These are phyloP conservation scores for Corydoras maculifer DNA, from an alignment of 2,113 vertebrate species.

Conservation along the genomic window DNA sequence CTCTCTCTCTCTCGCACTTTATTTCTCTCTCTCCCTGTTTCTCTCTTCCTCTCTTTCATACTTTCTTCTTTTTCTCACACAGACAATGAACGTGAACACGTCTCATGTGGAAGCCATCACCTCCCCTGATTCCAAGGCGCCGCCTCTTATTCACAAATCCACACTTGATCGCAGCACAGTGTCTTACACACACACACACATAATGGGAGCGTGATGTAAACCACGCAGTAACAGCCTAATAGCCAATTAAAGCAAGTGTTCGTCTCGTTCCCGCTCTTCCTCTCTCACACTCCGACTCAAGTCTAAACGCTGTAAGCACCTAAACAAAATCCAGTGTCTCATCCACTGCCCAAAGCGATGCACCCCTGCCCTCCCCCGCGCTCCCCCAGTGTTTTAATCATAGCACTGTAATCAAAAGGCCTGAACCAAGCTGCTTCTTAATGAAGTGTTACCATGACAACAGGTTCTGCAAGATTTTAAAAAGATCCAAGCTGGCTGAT, in stretches of 20 bases:
- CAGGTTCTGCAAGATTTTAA: conserved; percentile 38
- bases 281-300: conserved; percentile 4
- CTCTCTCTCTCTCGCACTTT: background rate
- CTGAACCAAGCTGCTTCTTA: conserved; percentile 54
- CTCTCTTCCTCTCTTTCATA: background rate
- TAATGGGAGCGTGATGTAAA: too few relatives aligned
- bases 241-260: too few relatives aligned
- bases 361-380: background rate
- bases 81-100: background rate
- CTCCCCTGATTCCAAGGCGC: too few relatives aligned
- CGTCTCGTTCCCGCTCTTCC: conserved; percentile 25
- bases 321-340: too few relatives aligned
- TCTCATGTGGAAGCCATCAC: too few relatives aligned
- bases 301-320: too few relatives aligned
- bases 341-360: too few relatives aligned
- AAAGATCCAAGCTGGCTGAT: conserved; percentile 26
- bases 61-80: background rate
- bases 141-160: too few relatives aligned
- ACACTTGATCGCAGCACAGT: too few relatives aligned
- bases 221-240: too few relatives aligned
- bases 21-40: too few relatives aligned
- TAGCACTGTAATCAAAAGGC: conserved; percentile 57
- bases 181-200: too few relatives aligned
- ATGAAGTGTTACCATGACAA: conserved; percentile 69
- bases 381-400: conserved; percentile 55